Conservation (phyloP, 2,797 vertebrate genomes). For the Rhinichthys osculus region DNA sequence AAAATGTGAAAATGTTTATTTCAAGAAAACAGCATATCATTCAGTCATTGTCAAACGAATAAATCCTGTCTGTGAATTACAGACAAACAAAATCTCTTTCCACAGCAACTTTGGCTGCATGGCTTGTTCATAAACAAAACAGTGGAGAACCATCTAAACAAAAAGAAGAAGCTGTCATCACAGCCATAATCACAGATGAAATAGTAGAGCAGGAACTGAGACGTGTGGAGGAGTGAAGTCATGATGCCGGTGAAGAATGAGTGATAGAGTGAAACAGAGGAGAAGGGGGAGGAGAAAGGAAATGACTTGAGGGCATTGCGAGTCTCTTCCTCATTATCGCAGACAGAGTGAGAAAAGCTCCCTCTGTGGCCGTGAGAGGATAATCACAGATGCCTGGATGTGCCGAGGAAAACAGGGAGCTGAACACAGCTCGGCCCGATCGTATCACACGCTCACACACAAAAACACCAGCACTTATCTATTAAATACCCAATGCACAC, state of each 20-base stretch:
- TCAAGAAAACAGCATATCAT: background rate
- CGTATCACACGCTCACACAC: background rate
- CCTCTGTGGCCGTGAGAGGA: slow-evolving; percentile 77
- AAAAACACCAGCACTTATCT: background rate
- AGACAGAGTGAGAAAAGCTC: slow-evolving; percentile 80
- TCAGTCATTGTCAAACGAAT: background rate
- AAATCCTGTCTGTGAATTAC: background rate
- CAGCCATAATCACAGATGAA: slow-evolving; percentile 32
- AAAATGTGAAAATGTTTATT: background rate
- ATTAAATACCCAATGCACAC: background rate
- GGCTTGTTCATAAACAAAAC: slow-evolving; percentile 5
- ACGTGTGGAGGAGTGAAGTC: slow-evolving; percentile 25
- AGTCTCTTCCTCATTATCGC: slow-evolving; percentile 84
- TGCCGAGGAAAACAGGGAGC: slow-evolving; percentile 32
- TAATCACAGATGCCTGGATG: slow-evolving; percentile 78
- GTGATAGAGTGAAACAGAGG: slow-evolving; percentile 61
- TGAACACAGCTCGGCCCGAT: slow-evolving; percentile 16
- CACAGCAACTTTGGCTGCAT: background rate
- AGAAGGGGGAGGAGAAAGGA: slow-evolving; percentile 73
- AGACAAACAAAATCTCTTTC: background rate
- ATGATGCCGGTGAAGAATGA: slow-evolving; percentile 42
- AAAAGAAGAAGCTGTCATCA: slow-evolving; percentile 35
- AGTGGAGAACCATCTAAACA: slow-evolving; percentile 19
- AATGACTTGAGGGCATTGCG: slow-evolving; percentile 82
- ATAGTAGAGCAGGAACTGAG: slow-evolving; percentile 28